Base-by-base conservation (phyloP, 2,113 vertebrate species). In the Pseudois nayaur region DNA sequence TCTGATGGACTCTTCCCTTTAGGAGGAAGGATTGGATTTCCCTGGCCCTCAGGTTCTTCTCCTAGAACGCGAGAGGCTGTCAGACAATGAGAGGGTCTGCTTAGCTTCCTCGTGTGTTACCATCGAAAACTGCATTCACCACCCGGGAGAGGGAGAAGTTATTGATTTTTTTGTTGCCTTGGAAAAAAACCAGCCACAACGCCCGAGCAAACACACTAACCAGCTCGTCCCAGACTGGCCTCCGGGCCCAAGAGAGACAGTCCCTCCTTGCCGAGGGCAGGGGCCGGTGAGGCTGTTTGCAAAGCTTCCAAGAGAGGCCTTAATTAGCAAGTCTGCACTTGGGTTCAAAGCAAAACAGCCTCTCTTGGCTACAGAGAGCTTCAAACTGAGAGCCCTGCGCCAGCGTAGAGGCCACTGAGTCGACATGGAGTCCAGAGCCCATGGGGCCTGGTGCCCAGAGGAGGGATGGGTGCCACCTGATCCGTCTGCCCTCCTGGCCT, bases 331-430 rank as follows among this genome's bases (percentile, higher is more conserved):
- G 55, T 79, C 97, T 52, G 60, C 50, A 87, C n/a, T 79, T 55
- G 50, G 13, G 43, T 86, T 91, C 95, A 59, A 79, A 48, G 12
- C 62, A 76, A 60, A 96, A 55, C 4, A 89, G 33, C 25, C 52
- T 94, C 29, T 67, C 82, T 85, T 45, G 82, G 79, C 78, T 94
- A 67, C 78, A 36, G 62, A 97, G 60, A 82, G 55, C 36, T 52
- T 94, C 54, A 48, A 85, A 57, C 2, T 7, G 45, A 33, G 78
- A 89, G 57, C 62, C 81, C 17, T 2, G 64, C 83, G n/a, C 60
- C 79, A n/a, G 5, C 17, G 74, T 7, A 87, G 59, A 67, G 14
- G 29, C 54, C 9, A 60, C 3, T 19, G 64, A 85, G 40, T 29
- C 36, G 4, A 62, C 31, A 6, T 10, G 10, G 52, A 48, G 11